A percentile compares a stretch with the other conserved stretches of the same genome.
Evolutionary conservation across 2,113 vertebrate genomes (phyloP).

Genomic region (Cyanoramphus novaezelandiae): DNA sequence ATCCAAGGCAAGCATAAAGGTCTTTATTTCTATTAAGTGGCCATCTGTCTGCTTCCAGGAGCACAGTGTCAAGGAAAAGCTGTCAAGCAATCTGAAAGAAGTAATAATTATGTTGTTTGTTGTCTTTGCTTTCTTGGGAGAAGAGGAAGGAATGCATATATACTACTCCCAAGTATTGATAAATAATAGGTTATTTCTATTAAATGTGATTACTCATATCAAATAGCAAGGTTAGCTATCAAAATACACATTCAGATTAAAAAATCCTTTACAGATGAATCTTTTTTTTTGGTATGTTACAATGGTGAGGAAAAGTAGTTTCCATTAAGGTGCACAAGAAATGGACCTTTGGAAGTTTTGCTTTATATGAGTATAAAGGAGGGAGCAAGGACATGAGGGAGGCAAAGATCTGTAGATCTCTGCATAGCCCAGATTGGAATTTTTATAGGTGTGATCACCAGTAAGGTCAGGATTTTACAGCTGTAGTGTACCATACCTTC

Average conservation of each 20-base stretch:
- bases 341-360: background rate
- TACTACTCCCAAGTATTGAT: background rate
- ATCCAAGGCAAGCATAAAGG: background rate
- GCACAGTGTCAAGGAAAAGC: background rate
- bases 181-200: background rate
- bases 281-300: background rate
- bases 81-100: background rate
- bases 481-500: background rate
- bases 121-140: background rate
- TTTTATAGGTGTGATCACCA: background rate
- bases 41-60: background rate
- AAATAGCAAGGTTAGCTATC: background rate
- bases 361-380: background rate
- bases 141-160: background rate
- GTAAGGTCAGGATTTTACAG: background rate
- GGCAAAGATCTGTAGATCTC: background rate
- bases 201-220: background rate
- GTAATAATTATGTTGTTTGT: background rate
- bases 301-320: background rate
- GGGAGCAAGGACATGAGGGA: background rate
- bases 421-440: background rate
- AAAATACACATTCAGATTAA: background rate
- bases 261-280: background rate
- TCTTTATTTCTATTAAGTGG: background rate
- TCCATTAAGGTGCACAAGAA: background rate